phyloP scores from a whole-genome alignment of 2,797 vertebrate genomes.

The Rhadinocentrus ornatus region DNA sequence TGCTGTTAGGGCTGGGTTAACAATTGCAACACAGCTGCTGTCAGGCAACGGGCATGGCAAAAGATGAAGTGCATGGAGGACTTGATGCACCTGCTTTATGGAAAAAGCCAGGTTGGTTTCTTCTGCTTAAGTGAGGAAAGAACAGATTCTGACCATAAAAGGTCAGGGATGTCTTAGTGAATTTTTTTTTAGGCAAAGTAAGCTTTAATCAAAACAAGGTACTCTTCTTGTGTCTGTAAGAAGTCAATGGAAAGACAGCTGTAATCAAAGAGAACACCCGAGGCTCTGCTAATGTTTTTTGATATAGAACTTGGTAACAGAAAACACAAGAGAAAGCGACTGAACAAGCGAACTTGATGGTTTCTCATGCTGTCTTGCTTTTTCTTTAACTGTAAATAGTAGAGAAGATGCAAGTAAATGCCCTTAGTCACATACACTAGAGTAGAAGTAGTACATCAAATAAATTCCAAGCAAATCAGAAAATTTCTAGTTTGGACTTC shows the following conservation, averaged over 20 bases:
- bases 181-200: conserved; percentile 31
- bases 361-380: neutral
- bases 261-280: conserved; percentile 43
- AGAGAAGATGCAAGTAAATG: too few species aligned
- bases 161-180: conserved; percentile 39
- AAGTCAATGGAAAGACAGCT: conserved; percentile 55
- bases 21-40: conserved; percentile 52
- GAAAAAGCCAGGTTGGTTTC: conserved; percentile 10
- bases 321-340: conserved; percentile 24
- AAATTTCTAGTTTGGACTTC: too few species aligned
- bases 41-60: conserved; percentile 25
- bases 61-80: conserved; percentile 40
- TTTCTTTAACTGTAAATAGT: neutral
- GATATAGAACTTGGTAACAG: conserved; percentile 11
- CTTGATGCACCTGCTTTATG: conserved; percentile 29
- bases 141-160: conserved; percentile 16
- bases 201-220: conserved; percentile 41
- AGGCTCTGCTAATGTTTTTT: conserved; percentile 34
- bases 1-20: conserved; percentile 52
- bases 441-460: too few species aligned
- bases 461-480: too few species aligned
- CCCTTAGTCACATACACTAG: neutral
- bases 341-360: conserved; percentile 19
- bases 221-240: conserved; percentile 21
- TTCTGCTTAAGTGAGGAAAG: conserved; percentile 4